Evolutionary conservation across 2,888 invertebrate species (phyloP).

Genomic region (Ariolimax columbianus): DNA sequence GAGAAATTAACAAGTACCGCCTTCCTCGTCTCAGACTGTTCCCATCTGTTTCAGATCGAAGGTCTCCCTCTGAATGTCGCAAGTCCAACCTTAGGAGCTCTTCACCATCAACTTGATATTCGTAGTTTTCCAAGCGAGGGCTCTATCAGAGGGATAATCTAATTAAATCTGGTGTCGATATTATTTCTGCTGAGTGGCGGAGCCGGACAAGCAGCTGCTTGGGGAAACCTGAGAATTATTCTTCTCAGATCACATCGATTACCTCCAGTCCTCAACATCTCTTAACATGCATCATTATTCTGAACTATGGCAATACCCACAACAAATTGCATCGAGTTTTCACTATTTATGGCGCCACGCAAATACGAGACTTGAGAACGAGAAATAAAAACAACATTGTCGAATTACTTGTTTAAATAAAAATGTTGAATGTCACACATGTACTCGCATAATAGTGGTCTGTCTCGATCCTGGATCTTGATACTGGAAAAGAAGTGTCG

Average conservation of each 20-base stretch:
- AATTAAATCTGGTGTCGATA: conserved; percentile 50
- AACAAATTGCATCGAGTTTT: conserved; percentile 1
- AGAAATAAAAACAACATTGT: neutral
- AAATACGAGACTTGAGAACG: neutral
- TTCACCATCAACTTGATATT: conserved; percentile 39
- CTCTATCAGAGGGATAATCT: conserved; percentile 44
- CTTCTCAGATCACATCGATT: conserved; percentile 41
- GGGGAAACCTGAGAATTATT: conserved; percentile 40
- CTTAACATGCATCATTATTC: neutral
- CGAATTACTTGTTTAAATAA: too few relatives aligned
- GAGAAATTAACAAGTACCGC: conserved; percentile 1
- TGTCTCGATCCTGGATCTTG: too few relatives aligned
- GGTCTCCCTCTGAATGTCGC: neutral
- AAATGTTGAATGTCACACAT: too few relatives aligned
- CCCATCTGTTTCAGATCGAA: conserved; percentile 35
- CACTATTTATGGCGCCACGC: neutral
- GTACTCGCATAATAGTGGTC: neutral
- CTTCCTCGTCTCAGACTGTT: neutral
- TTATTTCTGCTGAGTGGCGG: conserved; percentile 40
- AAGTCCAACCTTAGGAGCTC: neutral
- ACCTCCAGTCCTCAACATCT: conserved; percentile 23
- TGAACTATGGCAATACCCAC: neutral
- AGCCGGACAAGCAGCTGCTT: conserved; percentile 33
- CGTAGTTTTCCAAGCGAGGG: conserved; percentile 33
- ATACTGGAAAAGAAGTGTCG: too few relatives aligned